Evolutionary conservation across 2,888 invertebrate species (phyloP).

Genomic region (Eledona agricola): DNA sequence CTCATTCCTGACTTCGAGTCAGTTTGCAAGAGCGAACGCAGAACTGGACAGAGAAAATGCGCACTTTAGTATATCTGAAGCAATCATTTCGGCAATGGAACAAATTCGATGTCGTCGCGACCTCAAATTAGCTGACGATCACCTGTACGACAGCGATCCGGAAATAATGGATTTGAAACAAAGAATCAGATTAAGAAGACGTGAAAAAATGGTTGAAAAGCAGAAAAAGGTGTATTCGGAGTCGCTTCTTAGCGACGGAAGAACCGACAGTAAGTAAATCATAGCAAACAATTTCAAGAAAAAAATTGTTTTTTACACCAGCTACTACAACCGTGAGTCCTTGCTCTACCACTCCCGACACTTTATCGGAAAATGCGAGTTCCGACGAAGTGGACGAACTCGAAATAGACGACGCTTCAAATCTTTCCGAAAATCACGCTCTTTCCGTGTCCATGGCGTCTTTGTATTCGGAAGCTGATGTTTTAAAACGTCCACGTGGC

Average conservation of each 20-base stretch:
- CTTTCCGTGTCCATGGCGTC: constrained; percentile 72
- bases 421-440: constrained; percentile 62
- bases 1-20: constrained; percentile 76
- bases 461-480: constrained; percentile 68
- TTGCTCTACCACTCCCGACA: constrained; percentile 63
- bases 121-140: constrained; percentile 63
- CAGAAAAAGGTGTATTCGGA: constrained; percentile 53
- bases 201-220: constrained; percentile 64
- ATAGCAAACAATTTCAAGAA: neutral
- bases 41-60: constrained; percentile 86
- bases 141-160: constrained; percentile 70
- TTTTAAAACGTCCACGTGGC: constrained; percentile 60
- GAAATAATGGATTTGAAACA: constrained; percentile 73
- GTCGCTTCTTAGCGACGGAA: constrained; percentile 62
- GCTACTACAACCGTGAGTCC: constrained; percentile 67
- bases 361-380: constrained; percentile 62
- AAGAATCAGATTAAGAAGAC: constrained; percentile 68
- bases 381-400: constrained; percentile 66
- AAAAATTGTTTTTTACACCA: constrained; percentile 37
- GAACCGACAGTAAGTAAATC: constrained; percentile 62
- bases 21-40: constrained; percentile 75
- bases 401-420: constrained; percentile 64
- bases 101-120: constrained; percentile 72
- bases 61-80: constrained; percentile 85
- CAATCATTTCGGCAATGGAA: constrained; percentile 84